These are phyloP conservation scores for Crotalus helleri DNA, from an alignment of 2,113 vertebrate species.

Conservation along the genomic window DNA sequence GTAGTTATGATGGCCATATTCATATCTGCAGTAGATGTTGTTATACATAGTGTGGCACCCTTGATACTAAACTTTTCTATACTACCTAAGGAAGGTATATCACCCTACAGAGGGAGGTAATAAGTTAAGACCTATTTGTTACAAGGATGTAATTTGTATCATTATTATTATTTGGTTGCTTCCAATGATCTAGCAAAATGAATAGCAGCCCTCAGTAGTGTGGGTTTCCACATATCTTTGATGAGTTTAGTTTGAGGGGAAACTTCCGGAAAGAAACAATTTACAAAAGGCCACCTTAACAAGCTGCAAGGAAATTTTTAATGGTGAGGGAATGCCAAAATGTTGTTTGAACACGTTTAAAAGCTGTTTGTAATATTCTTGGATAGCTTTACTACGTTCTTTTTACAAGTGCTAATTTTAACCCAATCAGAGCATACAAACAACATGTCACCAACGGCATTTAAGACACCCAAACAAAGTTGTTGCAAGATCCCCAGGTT, in stretches of 20 bases:
- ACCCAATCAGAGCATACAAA: background rate
- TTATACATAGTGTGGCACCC: background rate
- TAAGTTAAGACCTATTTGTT: background rate
- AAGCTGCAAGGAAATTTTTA: background rate
- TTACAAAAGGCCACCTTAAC: background rate
- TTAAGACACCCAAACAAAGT: too few relatives aligned
- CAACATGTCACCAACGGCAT: background rate
- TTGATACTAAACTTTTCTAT: background rate
- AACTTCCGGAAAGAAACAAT: background rate
- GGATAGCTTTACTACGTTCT: background rate
- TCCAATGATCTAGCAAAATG: too few relatives aligned
- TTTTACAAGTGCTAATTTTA: background rate
- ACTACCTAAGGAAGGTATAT: background rate
- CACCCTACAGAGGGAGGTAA: background rate
- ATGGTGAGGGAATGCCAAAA: background rate
- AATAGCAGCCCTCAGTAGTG: too few relatives aligned
- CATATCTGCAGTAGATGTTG: background rate
- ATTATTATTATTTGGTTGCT: background rate
- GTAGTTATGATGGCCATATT: background rate
- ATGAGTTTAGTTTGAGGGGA: background rate
- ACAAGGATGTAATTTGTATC: too few relatives aligned
- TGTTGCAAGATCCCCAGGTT: too few relatives aligned
- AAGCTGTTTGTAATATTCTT: background rate
- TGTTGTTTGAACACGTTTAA: background rate
- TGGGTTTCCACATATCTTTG: background rate